Evolutionary conservation across 2,113 vertebrate species (phyloP).

Genomic region (Thalassoma bifasciatum): DNA sequence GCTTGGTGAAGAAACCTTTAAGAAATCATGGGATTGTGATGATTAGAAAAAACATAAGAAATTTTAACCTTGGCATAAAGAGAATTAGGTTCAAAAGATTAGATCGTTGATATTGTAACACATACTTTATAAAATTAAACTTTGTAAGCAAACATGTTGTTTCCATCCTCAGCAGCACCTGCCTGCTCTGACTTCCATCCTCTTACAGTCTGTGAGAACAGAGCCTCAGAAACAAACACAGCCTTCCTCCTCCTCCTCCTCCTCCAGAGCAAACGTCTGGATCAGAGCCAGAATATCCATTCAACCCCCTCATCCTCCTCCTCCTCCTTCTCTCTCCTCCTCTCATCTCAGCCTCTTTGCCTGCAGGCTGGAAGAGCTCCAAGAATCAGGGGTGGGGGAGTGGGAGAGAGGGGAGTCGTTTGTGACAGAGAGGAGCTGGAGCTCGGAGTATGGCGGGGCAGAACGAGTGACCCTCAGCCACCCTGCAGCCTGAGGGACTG

Average conservation of each 20-base stretch:
- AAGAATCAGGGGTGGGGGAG: conserved; percentile 4
- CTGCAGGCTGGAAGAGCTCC: conserved; percentile 55
- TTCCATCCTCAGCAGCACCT: neutral
- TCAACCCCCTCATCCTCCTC: conserved; percentile 26
- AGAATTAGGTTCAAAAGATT: too few relatives aligned
- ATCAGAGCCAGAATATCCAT: conserved; percentile 42
- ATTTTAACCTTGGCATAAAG: too few relatives aligned
- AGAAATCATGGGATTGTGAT: too few relatives aligned
- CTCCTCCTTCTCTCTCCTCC: conserved; percentile 6
- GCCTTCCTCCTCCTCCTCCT: conserved; percentile 31
- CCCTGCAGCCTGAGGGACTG: conserved; percentile 36
- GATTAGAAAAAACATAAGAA: too few relatives aligned
- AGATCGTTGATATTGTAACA: too few relatives aligned
- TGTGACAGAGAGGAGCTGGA: conserved; percentile 50
- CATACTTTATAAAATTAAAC: too few relatives aligned
- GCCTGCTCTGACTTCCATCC: neutral
- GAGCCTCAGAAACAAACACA: conserved; percentile 37
- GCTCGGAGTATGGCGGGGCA: conserved; percentile 40
- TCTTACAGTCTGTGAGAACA: conserved; percentile 4
- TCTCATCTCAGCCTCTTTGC: conserved; percentile 53
- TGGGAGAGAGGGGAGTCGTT: neutral
- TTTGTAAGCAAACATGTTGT: neutral
- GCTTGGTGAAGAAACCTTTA: too few relatives aligned
- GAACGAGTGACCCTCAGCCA: conserved; percentile 47
- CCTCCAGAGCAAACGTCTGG: conserved; percentile 36